Evolutionary conservation across 1,140 invertebrate species (phyloP).

Genomic region (Drosophila parabipectinata): DNA sequence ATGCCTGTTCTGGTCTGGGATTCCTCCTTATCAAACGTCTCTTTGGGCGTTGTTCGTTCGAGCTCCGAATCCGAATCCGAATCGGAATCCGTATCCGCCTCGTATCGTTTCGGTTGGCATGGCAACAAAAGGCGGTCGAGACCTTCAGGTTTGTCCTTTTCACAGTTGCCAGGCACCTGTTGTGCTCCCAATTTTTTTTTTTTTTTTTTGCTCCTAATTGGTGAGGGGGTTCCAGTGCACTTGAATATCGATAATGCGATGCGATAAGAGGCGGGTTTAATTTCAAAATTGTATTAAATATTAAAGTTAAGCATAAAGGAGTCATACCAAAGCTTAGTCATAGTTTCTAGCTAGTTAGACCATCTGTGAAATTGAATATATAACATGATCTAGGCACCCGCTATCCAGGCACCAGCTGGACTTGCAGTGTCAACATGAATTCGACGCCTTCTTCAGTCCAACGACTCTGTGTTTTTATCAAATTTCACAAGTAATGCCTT

Average conservation of each 20-base stretch:
- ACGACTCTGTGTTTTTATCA: slow-evolving; percentile 52
- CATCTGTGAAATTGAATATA: not conserved
- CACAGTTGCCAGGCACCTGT: slow-evolving; percentile 81
- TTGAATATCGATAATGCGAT: not conserved
- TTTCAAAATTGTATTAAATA: no score
- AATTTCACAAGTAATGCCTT: slow-evolving; percentile 40
- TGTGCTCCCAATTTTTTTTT: slow-evolving; percentile 35
- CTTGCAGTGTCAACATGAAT: slow-evolving; percentile 39
- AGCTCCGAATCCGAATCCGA: not conserved
- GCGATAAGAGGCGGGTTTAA: no score
- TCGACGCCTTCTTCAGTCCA: slow-evolving; percentile 32
- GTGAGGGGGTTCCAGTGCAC: slow-evolving; percentile 11
- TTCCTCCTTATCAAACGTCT: slow-evolving; percentile 42
- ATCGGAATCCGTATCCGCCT: slow-evolving; percentile 1
- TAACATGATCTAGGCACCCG: no score
- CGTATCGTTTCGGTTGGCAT: slow-evolving; percentile 44
- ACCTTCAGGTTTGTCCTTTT: slow-evolving; percentile 79
- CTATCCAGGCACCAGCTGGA: not conserved
- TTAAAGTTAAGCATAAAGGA: no score
- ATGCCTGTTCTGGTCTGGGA: slow-evolving; percentile 11
- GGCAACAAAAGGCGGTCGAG: slow-evolving; percentile 46
- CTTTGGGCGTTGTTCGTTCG: slow-evolving; percentile 42
- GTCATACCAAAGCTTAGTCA: no score
- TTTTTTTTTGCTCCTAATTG: slow-evolving; percentile 7
- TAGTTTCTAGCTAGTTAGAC: slow-evolving; percentile 19